Percentiles rank a stretch among this genome's conserved stretches.
phyloP scores from a whole-genome alignment of 2,888 invertebrate genomes.

The Heliconius erato region DNA sequence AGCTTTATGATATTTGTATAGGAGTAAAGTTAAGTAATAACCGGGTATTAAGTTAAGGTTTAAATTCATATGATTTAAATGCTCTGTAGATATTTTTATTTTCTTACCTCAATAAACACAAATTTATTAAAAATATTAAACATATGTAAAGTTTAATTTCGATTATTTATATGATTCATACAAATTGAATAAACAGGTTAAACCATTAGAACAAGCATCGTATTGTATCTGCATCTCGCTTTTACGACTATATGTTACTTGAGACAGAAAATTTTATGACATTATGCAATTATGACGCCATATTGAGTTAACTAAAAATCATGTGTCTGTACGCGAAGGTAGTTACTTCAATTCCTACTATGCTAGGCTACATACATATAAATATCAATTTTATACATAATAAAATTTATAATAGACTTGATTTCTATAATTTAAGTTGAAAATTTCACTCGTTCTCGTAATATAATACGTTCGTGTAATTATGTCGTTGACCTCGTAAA shows the following conservation, averaged over 20 bases:
- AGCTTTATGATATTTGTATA: no score
- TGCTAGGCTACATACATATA: no score
- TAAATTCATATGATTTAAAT: no score
- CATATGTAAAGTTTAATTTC: no score
- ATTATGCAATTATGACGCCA: neutral
- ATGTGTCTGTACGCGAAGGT: neutral
- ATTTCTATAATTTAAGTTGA: neutral
- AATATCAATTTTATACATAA: neutral
- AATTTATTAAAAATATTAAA: no score
- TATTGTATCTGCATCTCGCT: neutral
- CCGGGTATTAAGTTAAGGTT: no score
- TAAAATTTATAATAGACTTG: neutral
- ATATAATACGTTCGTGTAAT: slow-evolving; percentile 28
- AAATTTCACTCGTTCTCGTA: slow-evolving; percentile 26
- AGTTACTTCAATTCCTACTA: neutral
- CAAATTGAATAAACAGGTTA: neutral
- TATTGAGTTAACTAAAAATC: neutral
- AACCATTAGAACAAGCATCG: neutral
- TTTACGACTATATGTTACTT: neutral
- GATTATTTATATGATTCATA: neutral
- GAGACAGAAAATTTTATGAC: neutral
- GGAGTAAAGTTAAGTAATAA: no score
- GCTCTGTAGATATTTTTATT: no score
- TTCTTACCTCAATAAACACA: no score
- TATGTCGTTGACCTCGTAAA: slow-evolving; percentile 43